Percentiles rank a stretch among this genome's conserved stretches.
These are phyloP conservation scores for Xanthorhoe spadicearia DNA, from an alignment of 2,888 invertebrate species.

Conservation along the genomic window DNA sequence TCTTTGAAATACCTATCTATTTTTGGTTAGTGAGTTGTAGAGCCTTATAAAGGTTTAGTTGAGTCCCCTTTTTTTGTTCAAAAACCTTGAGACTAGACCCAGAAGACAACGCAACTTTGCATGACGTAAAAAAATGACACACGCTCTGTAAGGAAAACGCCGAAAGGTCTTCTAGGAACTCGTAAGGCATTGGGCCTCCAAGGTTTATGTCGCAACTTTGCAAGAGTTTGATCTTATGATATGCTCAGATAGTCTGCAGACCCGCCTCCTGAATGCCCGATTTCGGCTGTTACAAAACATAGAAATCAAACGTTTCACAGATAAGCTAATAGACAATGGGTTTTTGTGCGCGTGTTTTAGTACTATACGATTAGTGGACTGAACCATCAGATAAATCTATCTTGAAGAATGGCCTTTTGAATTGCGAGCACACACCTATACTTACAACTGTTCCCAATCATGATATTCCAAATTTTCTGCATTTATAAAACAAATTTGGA, in stretches of 20 bases:
- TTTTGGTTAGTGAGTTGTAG: background rate
- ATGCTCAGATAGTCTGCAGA: slow-evolving; percentile 44
- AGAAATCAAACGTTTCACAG: slow-evolving; percentile 15
- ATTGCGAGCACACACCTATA: background rate
- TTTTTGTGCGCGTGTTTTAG: slow-evolving; percentile 15
- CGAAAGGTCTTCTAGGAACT: slow-evolving; percentile 27
- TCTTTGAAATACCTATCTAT: background rate
- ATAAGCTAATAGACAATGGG: slow-evolving; percentile 32
- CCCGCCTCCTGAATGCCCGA: slow-evolving; percentile 67
- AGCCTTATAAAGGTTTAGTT: too few relatives aligned
- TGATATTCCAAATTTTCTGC: background rate
- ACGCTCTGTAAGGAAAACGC: slow-evolving; percentile 31
- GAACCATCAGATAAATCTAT: slow-evolving; percentile 24
- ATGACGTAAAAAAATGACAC: slow-evolving; percentile 19
- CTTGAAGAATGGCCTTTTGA: slow-evolving; percentile 1
- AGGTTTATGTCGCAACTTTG: slow-evolving; percentile 58
- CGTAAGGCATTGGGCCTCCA: slow-evolving; percentile 33
- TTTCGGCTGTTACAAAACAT: slow-evolving; percentile 62
- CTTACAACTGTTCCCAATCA: background rate
- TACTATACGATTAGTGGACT: slow-evolving; percentile 8
- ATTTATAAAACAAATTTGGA: background rate
- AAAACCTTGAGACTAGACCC: background rate
- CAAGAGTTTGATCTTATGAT: slow-evolving; percentile 56
- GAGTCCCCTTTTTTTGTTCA: background rate
- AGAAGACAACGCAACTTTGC: background rate